Conservation (phyloP, 2,113 vertebrate genomes). For the Hippocampus mohnikei region DNA sequence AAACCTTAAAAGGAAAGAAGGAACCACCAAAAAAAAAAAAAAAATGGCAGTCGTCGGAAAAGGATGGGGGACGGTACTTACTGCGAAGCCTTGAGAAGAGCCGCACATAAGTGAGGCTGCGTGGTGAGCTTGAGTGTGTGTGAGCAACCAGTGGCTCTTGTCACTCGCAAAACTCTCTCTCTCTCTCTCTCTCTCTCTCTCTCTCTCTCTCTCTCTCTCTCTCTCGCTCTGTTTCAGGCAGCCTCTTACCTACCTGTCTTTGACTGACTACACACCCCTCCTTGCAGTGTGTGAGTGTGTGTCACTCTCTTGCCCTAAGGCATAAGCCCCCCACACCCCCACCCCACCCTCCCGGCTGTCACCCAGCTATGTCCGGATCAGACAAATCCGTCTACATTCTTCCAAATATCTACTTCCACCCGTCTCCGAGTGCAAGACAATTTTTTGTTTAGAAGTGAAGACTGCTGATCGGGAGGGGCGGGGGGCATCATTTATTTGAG, state of each 20-base stretch:
- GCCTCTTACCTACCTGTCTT: slow-evolving; percentile 53
- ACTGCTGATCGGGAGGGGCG: background rate
- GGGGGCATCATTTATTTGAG: slow-evolving; percentile 4
- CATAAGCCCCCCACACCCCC: slow-evolving; percentile 30
- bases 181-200: slow-evolving; percentile 18
- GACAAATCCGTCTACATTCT: slow-evolving; percentile 54
- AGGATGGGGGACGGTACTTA: slow-evolving; percentile 51
- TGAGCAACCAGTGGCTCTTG: slow-evolving; percentile 47
- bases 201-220: slow-evolving; percentile 19
- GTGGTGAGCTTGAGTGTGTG: slow-evolving; percentile 30
- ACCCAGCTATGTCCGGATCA: slow-evolving; percentile 69
- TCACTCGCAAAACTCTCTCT: slow-evolving; percentile 19
- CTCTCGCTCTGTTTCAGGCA: slow-evolving; percentile 22
- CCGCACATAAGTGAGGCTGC: slow-evolving; percentile 64
- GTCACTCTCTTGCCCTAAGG: slow-evolving; percentile 42
- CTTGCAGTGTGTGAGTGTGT: slow-evolving; percentile 39
- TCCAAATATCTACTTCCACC: slow-evolving; percentile 35
- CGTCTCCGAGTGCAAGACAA: slow-evolving; percentile 9
- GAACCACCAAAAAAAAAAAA: background rate
- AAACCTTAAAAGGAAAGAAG: background rate
- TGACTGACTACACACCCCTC: slow-evolving; percentile 49
- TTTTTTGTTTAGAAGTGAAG: slow-evolving; percentile 13
- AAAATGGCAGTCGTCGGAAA: slow-evolving; percentile 5
- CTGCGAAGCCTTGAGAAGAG: slow-evolving; percentile 66
- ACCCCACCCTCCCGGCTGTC: slow-evolving; percentile 35